Base-by-base conservation (phyloP, 1,140 invertebrate species). In the Rhynchophorus ferrugineus region DNA sequence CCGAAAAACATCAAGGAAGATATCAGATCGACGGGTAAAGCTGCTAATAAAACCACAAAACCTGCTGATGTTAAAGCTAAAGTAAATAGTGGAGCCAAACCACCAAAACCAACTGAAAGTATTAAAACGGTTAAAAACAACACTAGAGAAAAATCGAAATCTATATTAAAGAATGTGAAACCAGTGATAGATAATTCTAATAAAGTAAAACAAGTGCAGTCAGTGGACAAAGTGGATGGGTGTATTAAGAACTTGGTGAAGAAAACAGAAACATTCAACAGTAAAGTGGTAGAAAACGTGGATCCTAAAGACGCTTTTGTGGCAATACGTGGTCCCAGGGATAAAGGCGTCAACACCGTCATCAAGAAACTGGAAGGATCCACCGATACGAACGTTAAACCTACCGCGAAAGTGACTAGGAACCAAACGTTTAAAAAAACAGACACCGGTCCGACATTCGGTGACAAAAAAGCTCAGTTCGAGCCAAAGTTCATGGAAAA, bases 291-390 rank as follows among this genome's bases (percentile, higher is more conserved):
- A 21, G 55, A 57, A 13, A 37, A 34, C 11, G 14, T 50, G 8
- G 36, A 44, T 39, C 56, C 50, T 7, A 44, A 49, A 39, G 24
- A 52, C 18, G 44, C 49, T 9, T 54, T 58, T 36, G 35, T 54
- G 3, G 56, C 42, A 7, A 5, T 54, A 1, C 57, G 53, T 37
- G 34, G 34, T 5, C 39, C 49, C 20, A 58, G 54, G 39, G 56
- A 60, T 41, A 56, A 57, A 44, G 41, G 22, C 20, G 54, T 63
- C 2, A 60, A 56, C 44, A 58, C 38, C 33, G 56, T 56, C 3
- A 44, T 58, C 13, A 43, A 59, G 33, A 59, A 61, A 45, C 24
- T 60, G 3, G 56, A 56, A 22, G 41, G 37, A 13, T 42, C 35
- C 5, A 47, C 47, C 14, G 16, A 56, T 7, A 2, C 2, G 0